phyloP scores from a whole-genome alignment of 2,888 invertebrate genomes.

The Apotomis turbidana region DNA sequence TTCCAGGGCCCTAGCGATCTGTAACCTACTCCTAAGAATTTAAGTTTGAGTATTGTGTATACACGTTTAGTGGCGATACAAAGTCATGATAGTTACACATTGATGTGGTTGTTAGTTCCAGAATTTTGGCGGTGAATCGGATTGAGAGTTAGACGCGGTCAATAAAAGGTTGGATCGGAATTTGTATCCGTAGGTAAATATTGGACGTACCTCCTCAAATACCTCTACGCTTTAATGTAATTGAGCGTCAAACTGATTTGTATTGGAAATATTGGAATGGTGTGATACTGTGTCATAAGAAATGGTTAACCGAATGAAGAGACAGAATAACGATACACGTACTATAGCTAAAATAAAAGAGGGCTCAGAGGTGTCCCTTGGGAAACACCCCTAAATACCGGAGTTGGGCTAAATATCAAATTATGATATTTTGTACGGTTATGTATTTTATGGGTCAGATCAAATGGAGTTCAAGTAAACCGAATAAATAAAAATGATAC shows the following conservation, averaged over 20 bases:
- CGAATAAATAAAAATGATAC: neutral
- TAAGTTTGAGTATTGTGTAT: neutral
- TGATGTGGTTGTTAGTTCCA: slow-evolving; percentile 8
- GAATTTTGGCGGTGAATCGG: slow-evolving; percentile 1
- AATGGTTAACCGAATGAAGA: neutral
- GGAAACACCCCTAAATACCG: neutral
- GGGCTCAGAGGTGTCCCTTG: neutral
- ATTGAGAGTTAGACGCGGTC: slow-evolving; percentile 17
- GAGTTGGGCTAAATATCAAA: neutral
- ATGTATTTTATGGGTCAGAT: neutral
- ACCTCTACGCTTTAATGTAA: slow-evolving; percentile 32
- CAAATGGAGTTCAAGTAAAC: neutral
- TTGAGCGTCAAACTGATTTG: slow-evolving; percentile 36
- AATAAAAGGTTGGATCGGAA: slow-evolving; percentile 35
- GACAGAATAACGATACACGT: neutral
- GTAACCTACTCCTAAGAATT: neutral
- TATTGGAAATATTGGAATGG: slow-evolving; percentile 34
- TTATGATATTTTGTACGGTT: neutral
- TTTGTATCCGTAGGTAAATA: slow-evolving; percentile 32
- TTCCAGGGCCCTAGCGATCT: neutral
- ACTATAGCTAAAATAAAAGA: neutral
- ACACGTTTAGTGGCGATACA: neutral
- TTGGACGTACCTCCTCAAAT: slow-evolving; percentile 30
- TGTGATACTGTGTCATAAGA: slow-evolving; percentile 17
- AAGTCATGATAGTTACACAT: neutral